These are phyloP conservation scores for Thyatira batis DNA, from an alignment of 2,888 invertebrate species.

Conservation along the genomic window DNA sequence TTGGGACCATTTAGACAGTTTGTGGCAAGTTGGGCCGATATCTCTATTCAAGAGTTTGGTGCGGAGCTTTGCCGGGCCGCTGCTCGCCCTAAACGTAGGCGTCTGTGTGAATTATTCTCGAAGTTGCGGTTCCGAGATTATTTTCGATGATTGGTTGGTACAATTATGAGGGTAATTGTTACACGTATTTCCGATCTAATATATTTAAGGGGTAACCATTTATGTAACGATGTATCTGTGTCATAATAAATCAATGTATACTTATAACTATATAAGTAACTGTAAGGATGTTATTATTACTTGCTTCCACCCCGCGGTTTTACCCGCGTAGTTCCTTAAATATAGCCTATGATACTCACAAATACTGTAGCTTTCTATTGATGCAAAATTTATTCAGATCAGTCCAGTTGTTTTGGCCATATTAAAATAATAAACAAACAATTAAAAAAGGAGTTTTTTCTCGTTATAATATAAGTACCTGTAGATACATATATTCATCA, in stretches of 20 bases:
- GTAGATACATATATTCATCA: too few species aligned
- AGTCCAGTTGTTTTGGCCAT: too few species aligned
- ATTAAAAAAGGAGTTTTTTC: background rate
- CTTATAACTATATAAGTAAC: background rate
- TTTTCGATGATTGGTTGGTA: background rate
- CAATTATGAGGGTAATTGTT: background rate
- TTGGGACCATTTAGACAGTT: constrained; percentile 22
- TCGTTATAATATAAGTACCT: too few species aligned
- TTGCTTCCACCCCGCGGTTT: too few species aligned
- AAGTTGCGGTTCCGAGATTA: constrained; percentile 3
- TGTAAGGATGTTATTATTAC: too few species aligned
- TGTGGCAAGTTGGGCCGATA: constrained; percentile 27
- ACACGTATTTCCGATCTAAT: too few species aligned
- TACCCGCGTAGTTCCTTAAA: too few species aligned
- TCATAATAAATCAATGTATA: background rate
- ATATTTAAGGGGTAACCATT: too few species aligned
- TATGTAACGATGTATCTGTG: background rate
- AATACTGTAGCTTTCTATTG: too few species aligned
- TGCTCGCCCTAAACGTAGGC: constrained; percentile 7
- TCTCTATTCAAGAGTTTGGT: constrained; percentile 26
- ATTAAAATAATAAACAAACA: background rate
- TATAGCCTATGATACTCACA: too few species aligned
- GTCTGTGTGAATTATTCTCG: constrained; percentile 22
- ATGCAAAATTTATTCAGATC: too few species aligned
- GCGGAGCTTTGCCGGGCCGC: constrained; percentile 19